A percentile compares a stretch with the other conserved stretches of the same genome.
Evolutionary conservation across 2,113 vertebrate species (phyloP).

Genomic region (Protomyctophum bolini): DNA sequence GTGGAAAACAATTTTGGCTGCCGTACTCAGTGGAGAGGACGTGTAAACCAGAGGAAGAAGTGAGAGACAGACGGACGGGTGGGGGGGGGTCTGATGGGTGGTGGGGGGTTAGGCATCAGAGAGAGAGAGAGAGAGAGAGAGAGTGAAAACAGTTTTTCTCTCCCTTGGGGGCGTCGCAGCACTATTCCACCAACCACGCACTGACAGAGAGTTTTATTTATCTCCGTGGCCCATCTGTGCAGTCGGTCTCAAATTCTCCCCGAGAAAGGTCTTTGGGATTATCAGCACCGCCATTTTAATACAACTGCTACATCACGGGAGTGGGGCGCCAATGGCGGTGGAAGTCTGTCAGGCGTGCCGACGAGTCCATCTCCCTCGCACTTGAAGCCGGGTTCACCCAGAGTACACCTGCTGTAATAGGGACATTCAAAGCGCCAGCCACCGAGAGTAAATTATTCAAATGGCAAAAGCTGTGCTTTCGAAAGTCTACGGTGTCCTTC

Average conservation of each 20-base stretch:
- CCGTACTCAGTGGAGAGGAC: constrained; percentile 36
- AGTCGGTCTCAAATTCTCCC: constrained; percentile 89
- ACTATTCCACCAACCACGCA: constrained; percentile 84
- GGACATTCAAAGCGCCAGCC: constrained; percentile 69
- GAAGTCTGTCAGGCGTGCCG: constrained; percentile 73
- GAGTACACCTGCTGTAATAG: constrained; percentile 85
- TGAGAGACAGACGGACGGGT: constrained; percentile 45
- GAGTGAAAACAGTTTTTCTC: constrained; percentile 54
- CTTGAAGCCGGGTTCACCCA: constrained; percentile 87
- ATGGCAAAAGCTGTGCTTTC: constrained; percentile 63
- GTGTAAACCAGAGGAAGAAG: constrained; percentile 27
- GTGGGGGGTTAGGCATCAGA: constrained; percentile 19
- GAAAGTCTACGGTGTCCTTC: constrained; percentile 58
- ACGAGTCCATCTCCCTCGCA: constrained; percentile 74
- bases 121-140: constrained; percentile 41
- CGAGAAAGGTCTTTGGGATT: constrained; percentile 92
- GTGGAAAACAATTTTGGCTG: constrained; percentile 46
- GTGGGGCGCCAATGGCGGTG: constrained; percentile 75
- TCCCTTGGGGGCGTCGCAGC: constrained; percentile 88
- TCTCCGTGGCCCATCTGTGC: constrained; percentile 95
- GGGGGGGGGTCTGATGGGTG: neutral
- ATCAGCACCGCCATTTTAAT: constrained; percentile 94
- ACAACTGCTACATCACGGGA: constrained; percentile 89
- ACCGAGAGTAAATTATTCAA: constrained; percentile 70
- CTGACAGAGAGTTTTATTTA: constrained; percentile 94